Evolutionary conservation across 1,140 invertebrate species (phyloP), one percentile per base, ranked within the genome.

Genomic region (Drosophila setifemur): DNA sequence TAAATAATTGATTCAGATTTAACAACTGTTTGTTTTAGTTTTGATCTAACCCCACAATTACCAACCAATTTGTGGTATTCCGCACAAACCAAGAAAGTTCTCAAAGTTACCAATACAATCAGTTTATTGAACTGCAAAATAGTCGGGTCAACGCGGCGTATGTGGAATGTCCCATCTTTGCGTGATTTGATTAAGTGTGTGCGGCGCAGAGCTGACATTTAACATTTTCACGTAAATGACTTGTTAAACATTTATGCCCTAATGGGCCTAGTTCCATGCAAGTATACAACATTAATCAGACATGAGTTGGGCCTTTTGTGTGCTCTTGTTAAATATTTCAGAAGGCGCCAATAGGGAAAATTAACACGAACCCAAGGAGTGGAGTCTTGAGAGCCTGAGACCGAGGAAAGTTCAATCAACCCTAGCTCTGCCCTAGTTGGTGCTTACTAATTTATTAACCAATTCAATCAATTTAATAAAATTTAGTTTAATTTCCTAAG

Each of bases 251-350:
- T 86, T 74, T 31, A 85, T 85, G 43, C 31, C 50, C 31, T 78
- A 78, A 64, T 58, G 53, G 31, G 44, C 48, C 26, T 42, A 67
- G 28, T 26, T 11, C 44, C 50, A 23, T 37, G 33, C 18, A 42
- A 25, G 6, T 57, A 37, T 45, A 63, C 42, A 18, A 49, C 79
- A 78, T 73, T 73, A 85, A 78, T 78, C 73, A 61, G 64, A 16
- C 43, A 39, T 35, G 61, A 50, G 45, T 28, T 28, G 40, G 52
- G 52, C 35, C 47, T 33, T 45, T 35, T 61, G 78, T 83, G 60
- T 83, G 39, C 61, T 50, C 52, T 77, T 53, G 33, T 73, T 83
- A 69, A 85, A 82, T 82, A 78, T 82, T 82, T 83, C 35, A 83
- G 8, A 18, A 55, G 75, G 58, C 61, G 61, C 43, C 53, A 68